Conservation (phyloP, 1,140 invertebrate genomes). For the Heliconius congener region DNA sequence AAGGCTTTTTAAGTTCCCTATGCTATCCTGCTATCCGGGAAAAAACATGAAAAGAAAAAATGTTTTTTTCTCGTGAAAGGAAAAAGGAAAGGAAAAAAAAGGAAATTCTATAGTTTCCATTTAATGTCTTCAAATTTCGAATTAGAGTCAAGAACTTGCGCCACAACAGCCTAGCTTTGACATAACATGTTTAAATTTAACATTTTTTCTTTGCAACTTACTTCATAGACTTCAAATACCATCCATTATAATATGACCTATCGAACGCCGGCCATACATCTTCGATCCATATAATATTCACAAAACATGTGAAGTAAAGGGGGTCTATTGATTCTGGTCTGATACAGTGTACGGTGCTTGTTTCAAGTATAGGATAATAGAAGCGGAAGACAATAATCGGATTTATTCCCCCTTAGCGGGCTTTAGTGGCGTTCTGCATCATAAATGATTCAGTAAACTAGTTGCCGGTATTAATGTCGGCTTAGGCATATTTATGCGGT, state of each 20-base stretch:
- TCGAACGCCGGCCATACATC: not conserved
- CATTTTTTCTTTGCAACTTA: conserved; percentile 7
- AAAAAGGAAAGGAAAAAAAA: too few relatives aligned
- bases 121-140: too few relatives aligned
- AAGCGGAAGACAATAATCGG: conserved; percentile 14
- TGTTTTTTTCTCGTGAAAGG: too few relatives aligned
- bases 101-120: too few relatives aligned
- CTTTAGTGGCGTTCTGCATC: not conserved
- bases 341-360: conserved; percentile 11
- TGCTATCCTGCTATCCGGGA: too few relatives aligned
- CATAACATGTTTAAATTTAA: not conserved
- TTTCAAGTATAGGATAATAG: conserved; percentile 15
- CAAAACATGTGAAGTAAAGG: not conserved
- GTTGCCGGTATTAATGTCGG: conserved; percentile 1
- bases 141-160: too few relatives aligned
- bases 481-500: not conserved
- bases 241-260: not conserved
- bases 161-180: not conserved
- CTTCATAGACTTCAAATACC: not conserved
- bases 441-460: conserved; percentile 11
- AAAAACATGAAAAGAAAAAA: too few relatives aligned
- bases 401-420: conserved; percentile 7
- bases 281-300: not conserved
- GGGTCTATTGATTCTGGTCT: conserved; percentile 6
- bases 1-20: too few relatives aligned